Evolutionary conservation across 2,888 invertebrate species (phyloP).

Genomic region (Pristionchus japonicus): DNA sequence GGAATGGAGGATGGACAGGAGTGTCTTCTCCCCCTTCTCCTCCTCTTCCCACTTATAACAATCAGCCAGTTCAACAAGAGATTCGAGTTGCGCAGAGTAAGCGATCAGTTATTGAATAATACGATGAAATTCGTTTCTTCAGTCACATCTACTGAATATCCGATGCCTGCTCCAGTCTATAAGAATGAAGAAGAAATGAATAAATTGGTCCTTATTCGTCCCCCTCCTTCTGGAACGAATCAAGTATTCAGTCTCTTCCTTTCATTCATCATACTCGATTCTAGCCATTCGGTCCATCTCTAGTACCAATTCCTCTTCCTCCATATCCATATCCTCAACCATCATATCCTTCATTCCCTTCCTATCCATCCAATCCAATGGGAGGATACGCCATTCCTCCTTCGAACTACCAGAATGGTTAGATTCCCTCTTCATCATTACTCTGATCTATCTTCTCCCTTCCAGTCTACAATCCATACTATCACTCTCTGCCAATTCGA

Average conservation of each 20-base stretch:
- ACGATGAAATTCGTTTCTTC: neutral
- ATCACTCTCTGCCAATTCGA: neutral
- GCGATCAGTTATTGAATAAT: neutral
- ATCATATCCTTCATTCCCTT: neutral
- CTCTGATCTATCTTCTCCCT: neutral
- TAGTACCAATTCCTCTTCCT: conserved; percentile 14
- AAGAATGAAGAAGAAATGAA: neutral
- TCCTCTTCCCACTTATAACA: neutral
- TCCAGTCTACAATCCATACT: neutral
- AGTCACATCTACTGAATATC: conserved; percentile 6
- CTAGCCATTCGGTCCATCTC: neutral
- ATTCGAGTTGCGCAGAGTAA: neutral
- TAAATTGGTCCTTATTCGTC: neutral
- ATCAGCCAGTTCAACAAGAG: neutral
- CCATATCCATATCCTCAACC: neutral
- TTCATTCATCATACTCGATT: neutral
- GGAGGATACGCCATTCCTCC: neutral
- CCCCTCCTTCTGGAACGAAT: neutral
- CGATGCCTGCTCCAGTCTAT: neutral
- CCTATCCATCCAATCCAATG: neutral
- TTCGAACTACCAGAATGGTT: neutral
- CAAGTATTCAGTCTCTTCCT: neutral
- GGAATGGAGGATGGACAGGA: neutral
- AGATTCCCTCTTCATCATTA: neutral
- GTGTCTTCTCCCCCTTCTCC: neutral